Evolutionary conservation across 2,888 invertebrate genomes (phyloP).

Genomic region (Cybosia mesomella): DNA sequence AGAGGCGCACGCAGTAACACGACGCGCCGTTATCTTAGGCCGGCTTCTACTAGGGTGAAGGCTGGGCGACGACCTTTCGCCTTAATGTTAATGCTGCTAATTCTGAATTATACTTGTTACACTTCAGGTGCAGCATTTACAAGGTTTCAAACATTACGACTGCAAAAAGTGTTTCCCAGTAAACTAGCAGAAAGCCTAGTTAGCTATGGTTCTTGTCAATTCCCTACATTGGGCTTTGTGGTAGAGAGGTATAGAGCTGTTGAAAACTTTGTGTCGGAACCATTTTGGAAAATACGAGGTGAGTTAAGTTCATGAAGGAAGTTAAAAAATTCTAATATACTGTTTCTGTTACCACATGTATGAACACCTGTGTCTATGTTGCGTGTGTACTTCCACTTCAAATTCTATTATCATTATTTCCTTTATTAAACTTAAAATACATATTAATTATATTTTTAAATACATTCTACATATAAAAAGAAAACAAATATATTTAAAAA

Average conservation of each 20-base stretch:
- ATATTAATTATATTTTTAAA: too few species aligned
- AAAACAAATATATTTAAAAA: too few species aligned
- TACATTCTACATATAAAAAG: too few species aligned
- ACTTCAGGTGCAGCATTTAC: constrained; percentile 97
- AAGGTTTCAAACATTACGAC: constrained; percentile 96
- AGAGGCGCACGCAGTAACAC: too few species aligned
- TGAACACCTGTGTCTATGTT: background rate
- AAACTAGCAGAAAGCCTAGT: constrained; percentile 93
- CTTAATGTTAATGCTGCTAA: too few species aligned
- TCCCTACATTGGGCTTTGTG: constrained; percentile 99
- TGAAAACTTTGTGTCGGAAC: constrained; percentile 95
- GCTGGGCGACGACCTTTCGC: too few species aligned
- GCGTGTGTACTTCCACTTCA: background rate
- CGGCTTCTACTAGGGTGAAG: background rate
- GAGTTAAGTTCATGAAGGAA: constrained; percentile 28
- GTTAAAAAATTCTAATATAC: background rate
- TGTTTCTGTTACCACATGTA: background rate
- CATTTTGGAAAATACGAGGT: constrained; percentile 98
- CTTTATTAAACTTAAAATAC: too few species aligned
- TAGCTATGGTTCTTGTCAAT: constrained; percentile 99
- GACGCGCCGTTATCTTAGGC: too few species aligned
- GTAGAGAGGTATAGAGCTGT: constrained; percentile 98
- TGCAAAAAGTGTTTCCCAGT: constrained; percentile 93
- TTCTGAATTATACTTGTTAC: too few species aligned
- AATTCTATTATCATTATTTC: background rate